Evolutionary conservation across 2,797 vertebrate species (phyloP).

Genomic region (Delichon dasypus): DNA sequence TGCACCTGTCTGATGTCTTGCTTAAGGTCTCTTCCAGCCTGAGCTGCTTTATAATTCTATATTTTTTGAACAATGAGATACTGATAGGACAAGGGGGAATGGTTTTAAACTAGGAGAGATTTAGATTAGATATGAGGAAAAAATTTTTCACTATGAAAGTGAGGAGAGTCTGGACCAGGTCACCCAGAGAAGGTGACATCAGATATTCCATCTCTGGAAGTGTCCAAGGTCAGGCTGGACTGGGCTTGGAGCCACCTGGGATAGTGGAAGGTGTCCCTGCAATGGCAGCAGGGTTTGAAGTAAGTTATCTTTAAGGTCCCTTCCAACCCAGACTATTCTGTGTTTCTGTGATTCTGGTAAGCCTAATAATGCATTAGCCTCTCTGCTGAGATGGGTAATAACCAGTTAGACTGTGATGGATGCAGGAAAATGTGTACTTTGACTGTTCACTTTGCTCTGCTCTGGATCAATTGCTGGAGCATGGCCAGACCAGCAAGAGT

Average conservation of each 20-base stretch:
- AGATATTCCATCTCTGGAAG: background rate
- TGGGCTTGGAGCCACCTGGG: background rate
- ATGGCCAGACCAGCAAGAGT: background rate
- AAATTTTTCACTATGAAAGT: background rate
- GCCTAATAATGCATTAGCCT: background rate
- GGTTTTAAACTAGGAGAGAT: background rate
- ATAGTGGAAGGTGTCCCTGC: background rate
- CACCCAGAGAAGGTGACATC: accelerated
- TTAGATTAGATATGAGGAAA: background rate
- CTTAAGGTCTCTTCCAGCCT: background rate
- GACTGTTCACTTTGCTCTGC: background rate
- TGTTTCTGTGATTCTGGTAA: background rate
- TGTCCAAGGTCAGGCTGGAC: background rate
- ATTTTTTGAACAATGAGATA: background rate
- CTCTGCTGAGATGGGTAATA: background rate
- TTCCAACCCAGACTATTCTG: background rate
- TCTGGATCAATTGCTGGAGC: background rate
- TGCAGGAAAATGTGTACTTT: background rate
- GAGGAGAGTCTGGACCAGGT: background rate
- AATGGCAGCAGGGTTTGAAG: background rate
- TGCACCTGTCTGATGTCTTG: accelerated
- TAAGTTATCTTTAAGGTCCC: background rate
- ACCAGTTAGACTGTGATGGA: background rate
- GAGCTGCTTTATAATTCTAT: background rate
- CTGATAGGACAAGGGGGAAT: background rate